Evolutionary conservation across 2,797 vertebrate genomes (phyloP), one percentile per base, ranked within the genome.

Genomic region (Xenopus petersii): DNA sequence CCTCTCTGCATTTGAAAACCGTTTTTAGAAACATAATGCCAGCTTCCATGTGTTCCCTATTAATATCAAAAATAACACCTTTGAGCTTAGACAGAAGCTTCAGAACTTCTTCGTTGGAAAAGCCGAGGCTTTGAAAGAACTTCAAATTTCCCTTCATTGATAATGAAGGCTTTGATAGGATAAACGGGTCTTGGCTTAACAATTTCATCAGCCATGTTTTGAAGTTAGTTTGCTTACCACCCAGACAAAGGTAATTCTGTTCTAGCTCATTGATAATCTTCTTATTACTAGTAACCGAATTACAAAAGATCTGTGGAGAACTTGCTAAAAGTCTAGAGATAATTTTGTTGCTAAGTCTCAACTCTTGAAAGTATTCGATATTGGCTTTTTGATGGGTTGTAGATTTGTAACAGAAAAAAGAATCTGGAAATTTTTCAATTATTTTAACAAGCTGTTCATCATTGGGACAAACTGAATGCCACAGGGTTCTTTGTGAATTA

Each of bases 171-270:
- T 92, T 96, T 75, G 95, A 88, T 75, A 99, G 90, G 80, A 95
- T 90, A 82, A 94, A 96, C 0, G 95, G 94, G 82, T 98, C 95
- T 85, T 98, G 96, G 84, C 91, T 96, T 81, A 99, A 83, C 74
- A 98, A 84, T 83, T 99, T 98, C 75, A 96, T 92, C 65, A 98
- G 89, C 96, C 97, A 98, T 70, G 91, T 85, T 81, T 89, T 96
- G 91, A 94, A 89, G 80, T 95, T 98, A 72, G 86, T 85, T 42
- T 93, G 85, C 1, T 90, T 91, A 4, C 96, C 96, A 0, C 97
- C 95, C 12, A 98, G 87, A 64, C 87, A 87, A 79, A 85, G 86
- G 69, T 94, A 99, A 75, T 81, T 90, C 60, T 86, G 89, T 75
- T 93, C 93, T 64, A 99, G 89, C 15, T 88, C 86, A 75, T 80